Evolutionary conservation across 2,888 invertebrate genomes (phyloP).

Genomic region (Dasysyrphus albostriatus): DNA sequence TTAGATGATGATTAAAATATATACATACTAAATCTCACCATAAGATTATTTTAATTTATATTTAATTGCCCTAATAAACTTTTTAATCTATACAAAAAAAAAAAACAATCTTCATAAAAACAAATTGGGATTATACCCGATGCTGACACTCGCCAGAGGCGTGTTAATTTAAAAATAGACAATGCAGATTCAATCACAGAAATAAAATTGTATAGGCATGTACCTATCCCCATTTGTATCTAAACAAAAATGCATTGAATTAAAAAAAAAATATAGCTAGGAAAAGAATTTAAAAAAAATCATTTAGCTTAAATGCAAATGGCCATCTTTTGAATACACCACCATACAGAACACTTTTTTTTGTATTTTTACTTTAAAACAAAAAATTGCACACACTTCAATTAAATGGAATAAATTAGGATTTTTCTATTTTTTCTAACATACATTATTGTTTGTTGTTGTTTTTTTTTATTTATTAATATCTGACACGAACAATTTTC

Average conservation of each 20-base stretch:
- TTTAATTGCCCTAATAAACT: slow-evolving; percentile 13
- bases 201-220: background rate
- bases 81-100: slow-evolving; percentile 1
- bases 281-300: background rate
- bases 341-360: background rate
- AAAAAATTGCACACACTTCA: slow-evolving; percentile 36
- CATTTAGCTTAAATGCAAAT: background rate
- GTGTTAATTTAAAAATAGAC: slow-evolving; percentile 36
- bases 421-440: background rate
- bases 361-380: background rate
- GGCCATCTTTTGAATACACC: slow-evolving; percentile 14
- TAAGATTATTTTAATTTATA: slow-evolving; percentile 16
- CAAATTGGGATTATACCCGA: slow-evolving; percentile 31
- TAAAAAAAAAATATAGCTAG: background rate
- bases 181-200: slow-evolving; percentile 13
- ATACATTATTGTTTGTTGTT: background rate
- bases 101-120: slow-evolving; percentile 24
- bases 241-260: slow-evolving; percentile 27
- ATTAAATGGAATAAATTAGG: background rate
- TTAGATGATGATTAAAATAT: background rate
- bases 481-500: slow-evolving; percentile 25
- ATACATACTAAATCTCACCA: background rate
- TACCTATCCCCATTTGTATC: too few species aligned
- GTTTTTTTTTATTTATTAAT: background rate
- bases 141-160: slow-evolving; percentile 34